Conservation (phyloP, 1,140 invertebrate species). For the Vanessa atalanta region DNA sequence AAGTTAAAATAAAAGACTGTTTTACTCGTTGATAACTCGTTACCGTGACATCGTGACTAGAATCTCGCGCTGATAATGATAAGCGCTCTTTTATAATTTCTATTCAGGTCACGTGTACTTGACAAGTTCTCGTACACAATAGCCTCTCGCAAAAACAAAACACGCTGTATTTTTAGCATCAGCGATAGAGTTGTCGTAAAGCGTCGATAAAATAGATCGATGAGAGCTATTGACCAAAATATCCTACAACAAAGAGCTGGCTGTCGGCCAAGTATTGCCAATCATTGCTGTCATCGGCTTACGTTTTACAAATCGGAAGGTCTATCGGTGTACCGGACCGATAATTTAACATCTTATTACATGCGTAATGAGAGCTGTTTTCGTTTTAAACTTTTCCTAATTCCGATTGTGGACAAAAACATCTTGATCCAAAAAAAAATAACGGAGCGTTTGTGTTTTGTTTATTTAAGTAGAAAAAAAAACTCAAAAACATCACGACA, state of each 20-base stretch:
- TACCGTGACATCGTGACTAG: no score
- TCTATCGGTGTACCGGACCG: constrained; percentile 3
- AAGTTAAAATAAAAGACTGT: no score
- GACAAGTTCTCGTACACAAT: background rate
- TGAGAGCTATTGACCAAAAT: constrained; percentile 29
- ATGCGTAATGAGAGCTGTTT: no score
- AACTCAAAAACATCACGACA: no score
- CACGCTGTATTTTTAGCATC: constrained; percentile 14
- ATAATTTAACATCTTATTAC: no score
- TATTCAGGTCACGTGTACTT: background rate
- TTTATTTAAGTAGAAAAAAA: no score
- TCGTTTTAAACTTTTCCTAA: no score
- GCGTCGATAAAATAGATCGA: constrained; percentile 23
- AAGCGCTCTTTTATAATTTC: background rate
- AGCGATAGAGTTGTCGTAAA: constrained; percentile 14
- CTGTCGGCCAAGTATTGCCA: constrained; percentile 12
- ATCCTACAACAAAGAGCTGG: constrained; percentile 26
- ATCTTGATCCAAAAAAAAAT: no score
- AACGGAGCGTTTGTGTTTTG: no score
- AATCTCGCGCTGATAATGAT: no score
- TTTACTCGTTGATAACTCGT: no score
- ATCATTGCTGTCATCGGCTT: constrained; percentile 1
- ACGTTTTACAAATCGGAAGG: constrained; percentile 15
- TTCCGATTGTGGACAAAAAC: no score
- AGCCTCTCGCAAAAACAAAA: background rate